phyloP scores from a whole-genome alignment of 2,113 vertebrate genomes.

The Sorex fumeus region DNA sequence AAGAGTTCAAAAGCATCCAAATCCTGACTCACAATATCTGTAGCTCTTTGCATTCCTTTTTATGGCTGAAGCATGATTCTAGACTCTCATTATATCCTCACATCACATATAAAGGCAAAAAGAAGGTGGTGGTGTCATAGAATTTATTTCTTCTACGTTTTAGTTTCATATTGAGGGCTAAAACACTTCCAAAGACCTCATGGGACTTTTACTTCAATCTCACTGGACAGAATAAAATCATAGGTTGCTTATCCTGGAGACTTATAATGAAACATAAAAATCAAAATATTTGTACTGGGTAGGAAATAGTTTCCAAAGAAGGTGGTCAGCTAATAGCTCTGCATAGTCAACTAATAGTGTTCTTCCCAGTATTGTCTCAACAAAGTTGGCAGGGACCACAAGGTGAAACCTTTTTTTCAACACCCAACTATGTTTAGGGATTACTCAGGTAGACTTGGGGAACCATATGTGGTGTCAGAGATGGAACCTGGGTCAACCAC shows the following conservation, averaged over 20 bases:
- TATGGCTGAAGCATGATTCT: neutral
- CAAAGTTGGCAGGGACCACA: neutral
- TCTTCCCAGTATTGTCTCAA: neutral
- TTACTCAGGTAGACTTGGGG: no score
- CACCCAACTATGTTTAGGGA: no score
- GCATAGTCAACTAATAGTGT: neutral
- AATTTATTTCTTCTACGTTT: neutral
- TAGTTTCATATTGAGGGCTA: neutral
- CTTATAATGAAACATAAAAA: neutral
- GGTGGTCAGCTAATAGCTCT: neutral
- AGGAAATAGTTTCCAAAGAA: neutral
- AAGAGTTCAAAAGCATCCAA: neutral
- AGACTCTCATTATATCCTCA: neutral
- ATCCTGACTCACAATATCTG: neutral
- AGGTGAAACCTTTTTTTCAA: conserved; percentile 8
- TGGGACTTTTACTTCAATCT: neutral
- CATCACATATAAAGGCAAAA: neutral
- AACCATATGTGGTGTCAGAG: no score
- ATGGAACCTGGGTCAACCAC: no score
- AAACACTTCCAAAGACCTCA: conserved; percentile 4
- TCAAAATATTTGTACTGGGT: neutral
- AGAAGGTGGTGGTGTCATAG: neutral
- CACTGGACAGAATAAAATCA: neutral
- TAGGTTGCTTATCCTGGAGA: neutral
- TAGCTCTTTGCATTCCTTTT: conserved; percentile 13